Evolutionary conservation across 2,888 invertebrate genomes (phyloP).

Genomic region (Galerucella nymphaeae): DNA sequence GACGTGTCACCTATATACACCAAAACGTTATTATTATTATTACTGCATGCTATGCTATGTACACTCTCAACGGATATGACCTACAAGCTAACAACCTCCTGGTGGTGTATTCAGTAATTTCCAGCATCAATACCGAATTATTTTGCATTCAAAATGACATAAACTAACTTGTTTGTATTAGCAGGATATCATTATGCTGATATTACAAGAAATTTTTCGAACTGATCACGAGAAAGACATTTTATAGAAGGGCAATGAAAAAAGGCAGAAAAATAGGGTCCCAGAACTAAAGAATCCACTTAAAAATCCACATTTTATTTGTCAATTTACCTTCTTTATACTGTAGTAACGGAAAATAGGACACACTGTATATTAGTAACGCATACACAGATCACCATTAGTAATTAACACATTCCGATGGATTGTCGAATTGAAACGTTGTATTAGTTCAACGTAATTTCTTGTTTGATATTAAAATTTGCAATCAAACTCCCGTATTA

Average conservation of each 20-base stretch:
- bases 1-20: background rate
- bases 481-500: background rate
- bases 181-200: background rate
- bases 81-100: background rate
- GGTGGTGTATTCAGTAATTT: background rate
- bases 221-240: no score
- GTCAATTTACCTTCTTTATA: no score
- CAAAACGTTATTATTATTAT: background rate
- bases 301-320: no score
- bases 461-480: slow-evolving; percentile 12
- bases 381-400: background rate
- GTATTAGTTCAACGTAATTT: background rate
- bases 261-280: no score
- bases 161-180: background rate
- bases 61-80: background rate
- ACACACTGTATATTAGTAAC: background rate
- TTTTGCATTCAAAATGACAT: background rate
- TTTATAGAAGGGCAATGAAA: no score
- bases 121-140: background rate
- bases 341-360: no score
- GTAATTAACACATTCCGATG: background rate
- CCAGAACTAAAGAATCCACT: no score
- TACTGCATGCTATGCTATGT: background rate
- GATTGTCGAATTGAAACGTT: background rate
- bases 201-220: background rate